A percentile compares a stretch with the other conserved stretches of the same genome.
phyloP scores from a whole-genome alignment of 2,888 invertebrate species.

The Drosophila helvetica region DNA sequence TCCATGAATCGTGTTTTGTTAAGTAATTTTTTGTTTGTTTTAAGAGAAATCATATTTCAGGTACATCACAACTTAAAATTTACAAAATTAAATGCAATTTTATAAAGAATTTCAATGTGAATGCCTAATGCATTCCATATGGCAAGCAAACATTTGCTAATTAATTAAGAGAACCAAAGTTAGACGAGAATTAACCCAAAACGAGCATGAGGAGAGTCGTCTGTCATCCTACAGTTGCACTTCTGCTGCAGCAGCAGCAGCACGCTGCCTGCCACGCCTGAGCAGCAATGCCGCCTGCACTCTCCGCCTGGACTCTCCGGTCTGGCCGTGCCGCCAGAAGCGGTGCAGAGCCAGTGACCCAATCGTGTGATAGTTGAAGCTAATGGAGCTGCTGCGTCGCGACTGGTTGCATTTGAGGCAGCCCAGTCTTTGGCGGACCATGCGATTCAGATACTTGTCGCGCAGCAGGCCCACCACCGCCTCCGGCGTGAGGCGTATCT shows the following conservation, averaged over 20 bases:
- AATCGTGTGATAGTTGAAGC: constrained; percentile 84
- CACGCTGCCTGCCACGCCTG: constrained; percentile 10
- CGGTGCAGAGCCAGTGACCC: constrained; percentile 85
- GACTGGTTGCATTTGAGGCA: constrained; percentile 60
- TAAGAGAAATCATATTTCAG: constrained; percentile 83
- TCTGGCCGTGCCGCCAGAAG: constrained; percentile 85
- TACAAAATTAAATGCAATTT: constrained; percentile 81
- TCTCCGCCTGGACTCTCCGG: constrained; percentile 68
- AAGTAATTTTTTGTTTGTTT: constrained; percentile 51
- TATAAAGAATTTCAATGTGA: constrained; percentile 47
- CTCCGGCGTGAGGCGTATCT: constrained; percentile 81
- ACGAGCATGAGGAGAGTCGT: not conserved
- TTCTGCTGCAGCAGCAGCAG: not conserved
- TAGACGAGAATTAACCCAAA: constrained; percentile 13
- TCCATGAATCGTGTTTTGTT: constrained; percentile 32
- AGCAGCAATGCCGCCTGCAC: constrained; percentile 33
- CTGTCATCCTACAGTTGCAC: not conserved
- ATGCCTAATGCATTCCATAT: constrained; percentile 60
- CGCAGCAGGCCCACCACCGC: constrained; percentile 80
- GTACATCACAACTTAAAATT: constrained; percentile 84
- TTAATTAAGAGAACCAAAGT: constrained; percentile 30
- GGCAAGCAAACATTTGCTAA: constrained; percentile 73
- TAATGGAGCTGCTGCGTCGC: constrained; percentile 66
- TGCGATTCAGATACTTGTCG: constrained; percentile 83
- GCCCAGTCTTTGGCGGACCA: constrained; percentile 82